Conservation (phyloP, 2,797 vertebrate species). For the Brotula barbata region DNA sequence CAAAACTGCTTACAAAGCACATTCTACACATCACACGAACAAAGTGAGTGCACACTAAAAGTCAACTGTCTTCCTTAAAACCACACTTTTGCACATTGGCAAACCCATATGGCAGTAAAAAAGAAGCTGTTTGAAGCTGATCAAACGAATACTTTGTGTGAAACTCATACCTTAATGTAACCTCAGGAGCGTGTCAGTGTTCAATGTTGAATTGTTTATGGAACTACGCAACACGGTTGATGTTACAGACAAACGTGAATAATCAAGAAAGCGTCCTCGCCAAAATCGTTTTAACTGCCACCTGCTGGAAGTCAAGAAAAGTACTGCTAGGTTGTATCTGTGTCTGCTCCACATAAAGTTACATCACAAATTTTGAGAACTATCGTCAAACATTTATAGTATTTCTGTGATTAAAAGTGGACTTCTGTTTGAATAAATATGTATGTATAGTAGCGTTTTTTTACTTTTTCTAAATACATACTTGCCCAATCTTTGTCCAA, state of each 20-base stretch:
- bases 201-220: background rate
- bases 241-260: background rate
- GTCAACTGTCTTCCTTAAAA: background rate
- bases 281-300: background rate
- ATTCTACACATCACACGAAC: background rate
- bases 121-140: no score
- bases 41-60: background rate
- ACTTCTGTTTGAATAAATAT: no score
- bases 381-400: background rate
- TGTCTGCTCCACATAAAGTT: background rate
- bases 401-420: background rate
- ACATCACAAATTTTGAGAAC: background rate
- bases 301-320: background rate
- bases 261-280: no score
- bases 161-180: background rate
- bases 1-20: background rate
- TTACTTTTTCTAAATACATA: no score
- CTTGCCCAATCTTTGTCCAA: no score
- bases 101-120: no score
- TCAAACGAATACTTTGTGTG: no score
- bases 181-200: background rate
- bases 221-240: no score
- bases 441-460: no score
- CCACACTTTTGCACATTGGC: background rate
- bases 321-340: background rate